Conservation (phyloP, 2,113 vertebrate species). For the Cromileptes altivelis region DNA sequence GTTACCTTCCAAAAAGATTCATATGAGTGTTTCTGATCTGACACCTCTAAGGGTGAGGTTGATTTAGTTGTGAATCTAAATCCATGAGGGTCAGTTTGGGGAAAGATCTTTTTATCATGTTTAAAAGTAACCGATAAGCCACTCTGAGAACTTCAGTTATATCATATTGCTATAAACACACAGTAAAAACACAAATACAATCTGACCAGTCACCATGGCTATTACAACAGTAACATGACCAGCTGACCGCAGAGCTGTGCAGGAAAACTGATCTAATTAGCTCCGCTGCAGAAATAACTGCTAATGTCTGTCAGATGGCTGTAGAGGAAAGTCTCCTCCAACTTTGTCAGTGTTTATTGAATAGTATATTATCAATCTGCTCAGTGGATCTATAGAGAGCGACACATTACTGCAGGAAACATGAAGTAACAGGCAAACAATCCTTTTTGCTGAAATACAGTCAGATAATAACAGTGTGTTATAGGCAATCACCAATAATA, state of each 20-base stretch:
- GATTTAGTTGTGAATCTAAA: too few species aligned
- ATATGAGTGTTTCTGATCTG: neutral
- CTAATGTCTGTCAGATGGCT: neutral
- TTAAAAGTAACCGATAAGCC: neutral
- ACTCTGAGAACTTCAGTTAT: neutral
- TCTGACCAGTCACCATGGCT: neutral
- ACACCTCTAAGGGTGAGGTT: neutral
- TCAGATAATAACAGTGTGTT: neutral
- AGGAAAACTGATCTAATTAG: neutral
- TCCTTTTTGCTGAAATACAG: neutral
- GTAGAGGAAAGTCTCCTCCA: neutral
- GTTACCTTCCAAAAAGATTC: neutral
- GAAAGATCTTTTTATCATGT: neutral
- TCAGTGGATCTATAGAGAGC: neutral
- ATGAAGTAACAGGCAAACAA: neutral
- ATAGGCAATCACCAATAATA: neutral
- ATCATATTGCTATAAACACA: neutral
- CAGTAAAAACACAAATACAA: too few species aligned
- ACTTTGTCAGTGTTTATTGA: neutral
- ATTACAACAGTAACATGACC: neutral
- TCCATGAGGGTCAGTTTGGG: neutral
- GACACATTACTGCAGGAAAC: neutral
- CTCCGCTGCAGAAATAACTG: neutral
- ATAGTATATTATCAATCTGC: neutral
- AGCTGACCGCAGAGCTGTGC: neutral